Evolutionary conservation across 2,888 invertebrate genomes (phyloP), one percentile per base, ranked within the genome.

Genomic region (Zaprionus bogoriensis): DNA sequence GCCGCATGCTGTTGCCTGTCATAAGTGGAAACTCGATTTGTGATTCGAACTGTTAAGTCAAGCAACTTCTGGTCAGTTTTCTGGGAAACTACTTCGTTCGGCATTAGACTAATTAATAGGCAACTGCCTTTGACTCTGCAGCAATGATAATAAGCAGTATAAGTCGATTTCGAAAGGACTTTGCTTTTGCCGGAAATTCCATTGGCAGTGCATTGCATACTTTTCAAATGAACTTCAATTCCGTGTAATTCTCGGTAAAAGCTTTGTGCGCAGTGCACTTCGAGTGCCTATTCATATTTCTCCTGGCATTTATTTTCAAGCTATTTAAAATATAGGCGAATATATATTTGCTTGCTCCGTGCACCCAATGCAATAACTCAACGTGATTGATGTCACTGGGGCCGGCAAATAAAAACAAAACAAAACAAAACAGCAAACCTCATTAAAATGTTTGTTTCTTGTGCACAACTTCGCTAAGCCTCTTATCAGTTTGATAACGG

Each of bases 401-500:
- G 7, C 42, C 25, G 36, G 36, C 20, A 17, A 48, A n/a, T 44
- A 27, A 22, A n/a, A 12, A 12, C 19, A 3, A 5, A 27, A 30
- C 14, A 28, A 14, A n/a, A n/a, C 10, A 39, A 14, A 28, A 25
- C 9, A 27, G n/a, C 3, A 46, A 59, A 46, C 1, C 30, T 50
- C 45, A 57, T 61, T 50, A 36, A 55, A 42, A 28, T 39, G 30
- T 30, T 53, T 32, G 19, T 36, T 9, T 17, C 36, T 9, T 17
- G 20, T 3, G 7, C 10, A 7, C 22, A 65, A 60, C 41, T 51
- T 36, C n/a, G 20, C 39, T 27, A 41, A 63, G 54, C 58, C 27
- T 25, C 70, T 71, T 73, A 67, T 73, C 73, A 63, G 54, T 67
- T 45, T 55, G 62, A 59, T 58, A 67, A 54, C 51, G 47, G 44